Conservation (phyloP, 2,797 vertebrate species). For the Pelochelys cantorii region DNA sequence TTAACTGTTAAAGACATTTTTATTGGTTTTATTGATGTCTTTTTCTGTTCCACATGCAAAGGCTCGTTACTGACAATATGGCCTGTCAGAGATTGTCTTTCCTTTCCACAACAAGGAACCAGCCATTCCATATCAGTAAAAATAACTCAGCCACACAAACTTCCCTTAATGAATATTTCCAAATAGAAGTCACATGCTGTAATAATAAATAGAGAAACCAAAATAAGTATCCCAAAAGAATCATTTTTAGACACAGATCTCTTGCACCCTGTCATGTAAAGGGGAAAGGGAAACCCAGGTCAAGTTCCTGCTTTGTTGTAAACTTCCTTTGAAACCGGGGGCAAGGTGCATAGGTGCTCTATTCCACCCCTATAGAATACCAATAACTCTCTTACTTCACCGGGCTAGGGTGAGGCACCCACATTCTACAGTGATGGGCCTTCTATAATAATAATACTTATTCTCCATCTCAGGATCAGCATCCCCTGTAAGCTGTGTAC, state of each 20-base stretch:
- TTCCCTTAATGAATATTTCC: not conserved
- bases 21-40: not conserved
- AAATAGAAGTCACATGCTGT: not conserved
- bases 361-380: not conserved
- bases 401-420: accelerated
- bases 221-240: not conserved
- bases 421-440: not conserved
- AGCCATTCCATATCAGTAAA: not conserved
- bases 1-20: not conserved
- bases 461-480: not conserved
- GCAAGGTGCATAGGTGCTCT: accelerated
- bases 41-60: not conserved
- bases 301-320: not conserved
- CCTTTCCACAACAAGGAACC: not conserved
- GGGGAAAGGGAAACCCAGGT: not conserved
- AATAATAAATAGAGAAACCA: not conserved
- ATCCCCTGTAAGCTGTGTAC: too few species aligned
- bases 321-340: accelerated
- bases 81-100: not conserved
- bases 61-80: accelerated
- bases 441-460: not conserved
- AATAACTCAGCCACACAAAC: not conserved
- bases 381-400: not conserved
- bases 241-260: not conserved
- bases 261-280: not conserved